Percentiles rank a stretch among this genome's conserved stretches.
Evolutionary conservation across 2,888 invertebrate genomes (phyloP).

Genomic region (Dryadula phaetusa): DNA sequence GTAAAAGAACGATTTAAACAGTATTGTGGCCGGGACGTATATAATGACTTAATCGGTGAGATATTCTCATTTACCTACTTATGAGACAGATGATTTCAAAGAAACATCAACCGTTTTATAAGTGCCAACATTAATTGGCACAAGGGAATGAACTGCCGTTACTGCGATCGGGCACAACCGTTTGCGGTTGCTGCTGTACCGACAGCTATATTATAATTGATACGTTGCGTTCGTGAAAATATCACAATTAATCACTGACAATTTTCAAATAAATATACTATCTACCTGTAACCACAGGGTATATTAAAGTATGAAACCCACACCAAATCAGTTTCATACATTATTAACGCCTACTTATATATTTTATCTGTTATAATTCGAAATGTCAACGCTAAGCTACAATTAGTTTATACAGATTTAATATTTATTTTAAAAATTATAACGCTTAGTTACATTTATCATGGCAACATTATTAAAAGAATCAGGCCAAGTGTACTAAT

Average conservation of each 20-base stretch:
- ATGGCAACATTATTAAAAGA: background rate
- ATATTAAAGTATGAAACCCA: too few species aligned
- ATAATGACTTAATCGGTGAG: background rate
- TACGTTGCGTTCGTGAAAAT: background rate
- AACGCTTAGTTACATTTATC: background rate
- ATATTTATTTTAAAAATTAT: background rate
- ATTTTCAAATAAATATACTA: too few species aligned
- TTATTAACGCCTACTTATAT: too few species aligned
- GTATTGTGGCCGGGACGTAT: background rate
- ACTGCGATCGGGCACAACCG: constrained; percentile 27
- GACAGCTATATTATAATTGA: constrained; percentile 12
- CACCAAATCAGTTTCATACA: too few species aligned
- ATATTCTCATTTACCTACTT: constrained; percentile 28
- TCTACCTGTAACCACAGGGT: too few species aligned
- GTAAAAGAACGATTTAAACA: background rate
- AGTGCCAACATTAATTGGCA: constrained; percentile 34
- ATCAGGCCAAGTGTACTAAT: constrained; percentile 17
- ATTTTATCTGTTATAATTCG: background rate
- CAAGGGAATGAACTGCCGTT: constrained; percentile 31
- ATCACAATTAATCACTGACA: background rate
- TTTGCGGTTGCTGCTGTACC: constrained; percentile 15
- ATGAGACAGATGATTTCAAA: constrained; percentile 18
- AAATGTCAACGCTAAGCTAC: background rate
- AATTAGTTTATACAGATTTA: background rate
- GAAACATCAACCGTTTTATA: constrained; percentile 20